Conservation (phyloP, 2,113 vertebrate genomes). For the Sterna hirundo region DNA sequence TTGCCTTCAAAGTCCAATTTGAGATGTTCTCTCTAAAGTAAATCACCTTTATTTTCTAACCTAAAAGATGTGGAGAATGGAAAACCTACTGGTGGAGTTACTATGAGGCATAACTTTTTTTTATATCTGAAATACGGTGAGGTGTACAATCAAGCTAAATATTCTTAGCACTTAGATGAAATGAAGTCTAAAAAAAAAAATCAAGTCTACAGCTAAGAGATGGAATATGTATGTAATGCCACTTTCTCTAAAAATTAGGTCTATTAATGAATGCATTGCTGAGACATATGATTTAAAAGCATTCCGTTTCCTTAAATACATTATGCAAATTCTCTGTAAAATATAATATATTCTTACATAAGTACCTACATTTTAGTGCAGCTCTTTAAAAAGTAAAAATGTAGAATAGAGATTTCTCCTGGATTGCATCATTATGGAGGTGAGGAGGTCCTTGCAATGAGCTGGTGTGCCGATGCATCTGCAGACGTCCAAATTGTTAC, state of each 20-base stretch:
- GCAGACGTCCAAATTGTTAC: neutral
- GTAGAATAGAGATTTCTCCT: neutral
- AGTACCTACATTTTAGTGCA: neutral
- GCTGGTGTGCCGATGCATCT: neutral
- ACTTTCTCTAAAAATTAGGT: neutral
- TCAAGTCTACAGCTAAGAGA: neutral
- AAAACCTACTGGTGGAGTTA: neutral
- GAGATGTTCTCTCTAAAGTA: neutral
- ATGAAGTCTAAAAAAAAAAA: neutral
- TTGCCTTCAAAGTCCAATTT: neutral
- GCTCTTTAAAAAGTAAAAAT: neutral
- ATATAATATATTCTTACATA: neutral
- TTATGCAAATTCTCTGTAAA: neutral
- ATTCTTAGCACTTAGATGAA: neutral
- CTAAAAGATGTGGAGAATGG: neutral
- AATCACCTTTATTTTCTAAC: neutral
- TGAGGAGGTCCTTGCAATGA: neutral
- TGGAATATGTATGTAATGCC: neutral
- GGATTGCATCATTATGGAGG: neutral
- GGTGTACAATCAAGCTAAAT: neutral
- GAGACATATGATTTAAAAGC: neutral
- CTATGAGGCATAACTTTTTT: neutral
- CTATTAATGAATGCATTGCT: neutral
- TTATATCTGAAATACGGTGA: neutral
- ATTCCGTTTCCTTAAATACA: neutral